Percentiles rank a stretch among this genome's conserved stretches.
Conservation (phyloP, 37 sponge, comb jelly and placozoan species). For the Aphrocallistes beatrix region DNA sequence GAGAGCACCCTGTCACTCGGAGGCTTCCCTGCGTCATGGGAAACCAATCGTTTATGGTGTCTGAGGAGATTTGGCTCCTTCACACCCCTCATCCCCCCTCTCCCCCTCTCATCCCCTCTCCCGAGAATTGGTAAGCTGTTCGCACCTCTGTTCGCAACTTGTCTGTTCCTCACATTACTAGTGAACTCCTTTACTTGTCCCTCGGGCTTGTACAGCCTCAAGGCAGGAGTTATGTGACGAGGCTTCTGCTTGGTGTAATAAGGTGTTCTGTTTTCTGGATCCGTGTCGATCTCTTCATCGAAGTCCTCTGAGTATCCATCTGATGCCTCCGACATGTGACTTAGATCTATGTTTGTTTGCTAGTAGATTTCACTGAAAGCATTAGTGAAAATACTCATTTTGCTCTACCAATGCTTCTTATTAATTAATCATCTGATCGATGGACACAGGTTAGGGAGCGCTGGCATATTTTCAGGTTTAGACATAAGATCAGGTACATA, state of each 20-base stretch:
- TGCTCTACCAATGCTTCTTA: too few species aligned
- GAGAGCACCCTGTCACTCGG: neutral
- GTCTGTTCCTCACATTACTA: neutral
- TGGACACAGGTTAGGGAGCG: too few species aligned
- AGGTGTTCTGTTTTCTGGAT: neutral
- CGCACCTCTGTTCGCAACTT: neutral
- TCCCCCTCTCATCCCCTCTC: neutral
- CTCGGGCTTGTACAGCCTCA: neutral
- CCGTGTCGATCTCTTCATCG: neutral
- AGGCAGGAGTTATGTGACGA: neutral
- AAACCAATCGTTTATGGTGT: neutral
- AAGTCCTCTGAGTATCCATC: slow-evolving; percentile 13
- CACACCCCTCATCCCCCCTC: neutral
- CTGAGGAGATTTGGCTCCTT: neutral
- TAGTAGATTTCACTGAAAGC: too few species aligned
- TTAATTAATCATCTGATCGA: too few species aligned
- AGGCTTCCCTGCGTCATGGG: neutral
- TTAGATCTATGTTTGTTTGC: too few species aligned
- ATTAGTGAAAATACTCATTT: too few species aligned
- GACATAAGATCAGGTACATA: too few species aligned
- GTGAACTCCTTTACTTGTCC: neutral
- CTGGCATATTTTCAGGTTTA: too few species aligned
- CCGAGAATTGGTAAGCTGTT: neutral
- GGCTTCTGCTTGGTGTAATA: neutral
- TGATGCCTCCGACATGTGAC: slow-evolving; percentile 3